phyloP scores from a whole-genome alignment of 2,113 vertebrate genomes.

The Bufo bufo region DNA sequence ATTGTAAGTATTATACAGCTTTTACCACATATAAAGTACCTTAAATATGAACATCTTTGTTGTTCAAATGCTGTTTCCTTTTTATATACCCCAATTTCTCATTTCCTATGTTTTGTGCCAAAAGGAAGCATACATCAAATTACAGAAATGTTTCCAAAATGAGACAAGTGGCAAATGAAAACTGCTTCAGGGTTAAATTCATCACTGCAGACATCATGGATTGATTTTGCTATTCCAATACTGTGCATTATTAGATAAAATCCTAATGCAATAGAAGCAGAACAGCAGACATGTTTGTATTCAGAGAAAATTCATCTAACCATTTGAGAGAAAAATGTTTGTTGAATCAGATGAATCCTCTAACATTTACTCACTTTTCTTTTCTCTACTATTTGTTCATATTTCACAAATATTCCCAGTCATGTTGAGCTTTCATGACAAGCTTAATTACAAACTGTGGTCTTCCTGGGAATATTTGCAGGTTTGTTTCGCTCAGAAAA shows the following conservation, averaged over 20 bases:
- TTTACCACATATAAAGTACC: neutral
- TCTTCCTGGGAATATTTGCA: constrained; percentile 23
- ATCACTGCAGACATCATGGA: constrained; percentile 14
- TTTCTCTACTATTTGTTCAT: constrained; percentile 45
- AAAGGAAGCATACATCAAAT: constrained; percentile 4
- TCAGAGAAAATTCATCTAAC: neutral
- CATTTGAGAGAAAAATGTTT: constrained; percentile 8
- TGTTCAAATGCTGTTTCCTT: neutral
- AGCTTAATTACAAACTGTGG: constrained; percentile 44
- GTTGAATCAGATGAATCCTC: constrained; percentile 37
- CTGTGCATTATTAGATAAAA: neutral
- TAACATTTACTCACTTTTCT: constrained; percentile 42
- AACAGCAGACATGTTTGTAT: constrained; percentile 2
- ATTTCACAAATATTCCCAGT: constrained; percentile 49
- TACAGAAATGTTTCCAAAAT: neutral
- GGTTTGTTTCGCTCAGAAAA: neutral
- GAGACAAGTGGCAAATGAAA: neutral
- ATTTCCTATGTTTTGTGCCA: neutral
- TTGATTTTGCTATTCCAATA: constrained; percentile 14
- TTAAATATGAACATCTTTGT: neutral
- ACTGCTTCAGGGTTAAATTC: constrained; percentile 30
- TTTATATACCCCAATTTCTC: neutral
- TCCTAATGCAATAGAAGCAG: neutral
- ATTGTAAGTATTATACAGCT: no score
- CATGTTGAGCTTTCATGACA: constrained; percentile 50